These are phyloP conservation scores for Malurus splendens DNA, from an alignment of 2,797 vertebrate species.

Conservation along the genomic window DNA sequence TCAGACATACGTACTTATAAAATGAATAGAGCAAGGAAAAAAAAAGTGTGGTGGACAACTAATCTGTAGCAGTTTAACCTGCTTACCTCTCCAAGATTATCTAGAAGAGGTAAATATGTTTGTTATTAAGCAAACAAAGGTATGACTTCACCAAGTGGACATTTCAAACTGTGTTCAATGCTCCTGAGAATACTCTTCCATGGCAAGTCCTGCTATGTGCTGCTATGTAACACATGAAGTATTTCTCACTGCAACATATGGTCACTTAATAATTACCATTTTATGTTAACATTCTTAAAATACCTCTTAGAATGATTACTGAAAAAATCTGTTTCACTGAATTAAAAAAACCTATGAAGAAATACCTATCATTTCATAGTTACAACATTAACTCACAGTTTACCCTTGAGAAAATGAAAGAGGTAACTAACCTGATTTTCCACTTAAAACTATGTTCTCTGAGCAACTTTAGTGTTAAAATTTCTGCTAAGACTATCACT, in stretches of 20 bases:
- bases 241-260: background rate
- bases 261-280: background rate
- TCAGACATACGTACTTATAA: background rate
- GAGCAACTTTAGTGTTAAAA: conserved; percentile 4
- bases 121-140: background rate
- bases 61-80: background rate
- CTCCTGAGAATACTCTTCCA: background rate
- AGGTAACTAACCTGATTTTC: conserved; percentile 34
- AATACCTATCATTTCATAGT: background rate
- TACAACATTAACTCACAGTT: background rate
- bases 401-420: conserved; percentile 12
- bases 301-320: background rate
- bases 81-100: background rate
- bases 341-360: conserved; percentile 21
- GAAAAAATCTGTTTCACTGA: background rate
- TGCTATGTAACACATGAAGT: background rate
- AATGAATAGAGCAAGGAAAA: background rate
- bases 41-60: background rate
- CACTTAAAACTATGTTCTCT: conserved; percentile 18
- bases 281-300: background rate
- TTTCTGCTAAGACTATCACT: conserved; percentile 33
- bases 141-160: background rate
- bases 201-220: background rate
- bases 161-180: background rate
- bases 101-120: background rate